Percentiles rank a stretch among this genome's conserved stretches.
These are phyloP conservation scores for Anolis sagrei DNA, from an alignment of 2,113 vertebrate genomes.

Conservation along the genomic window DNA sequence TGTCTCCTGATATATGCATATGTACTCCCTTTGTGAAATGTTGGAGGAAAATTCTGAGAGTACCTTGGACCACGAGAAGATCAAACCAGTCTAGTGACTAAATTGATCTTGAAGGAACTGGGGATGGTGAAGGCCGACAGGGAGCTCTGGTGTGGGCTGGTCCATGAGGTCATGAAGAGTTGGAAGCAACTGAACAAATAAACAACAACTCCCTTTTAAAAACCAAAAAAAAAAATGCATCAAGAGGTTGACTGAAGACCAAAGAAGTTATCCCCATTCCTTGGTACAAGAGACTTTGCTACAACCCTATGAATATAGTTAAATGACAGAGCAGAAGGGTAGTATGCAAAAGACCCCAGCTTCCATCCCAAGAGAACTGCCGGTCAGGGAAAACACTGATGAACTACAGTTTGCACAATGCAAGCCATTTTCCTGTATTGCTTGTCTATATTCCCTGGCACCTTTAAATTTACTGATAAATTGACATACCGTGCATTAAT, in stretches of 20 bases:
- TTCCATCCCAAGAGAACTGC: background rate
- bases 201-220: background rate
- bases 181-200: no score
- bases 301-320: background rate
- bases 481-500: background rate
- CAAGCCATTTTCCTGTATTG: background rate
- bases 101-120: no score
- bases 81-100: no score
- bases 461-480: background rate
- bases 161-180: no score
- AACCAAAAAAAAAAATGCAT: background rate
- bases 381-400: background rate
- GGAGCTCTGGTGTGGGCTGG: no score
- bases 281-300: background rate
- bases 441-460: background rate
- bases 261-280: background rate
- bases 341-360: background rate
- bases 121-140: no score
- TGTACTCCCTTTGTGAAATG: no score
- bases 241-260: background rate
- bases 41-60: no score
- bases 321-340: background rate
- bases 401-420: background rate
- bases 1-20: background rate
- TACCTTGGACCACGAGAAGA: no score